Conservation (phyloP, 2,113 vertebrate genomes). For the Ranitomeya variabilis region DNA sequence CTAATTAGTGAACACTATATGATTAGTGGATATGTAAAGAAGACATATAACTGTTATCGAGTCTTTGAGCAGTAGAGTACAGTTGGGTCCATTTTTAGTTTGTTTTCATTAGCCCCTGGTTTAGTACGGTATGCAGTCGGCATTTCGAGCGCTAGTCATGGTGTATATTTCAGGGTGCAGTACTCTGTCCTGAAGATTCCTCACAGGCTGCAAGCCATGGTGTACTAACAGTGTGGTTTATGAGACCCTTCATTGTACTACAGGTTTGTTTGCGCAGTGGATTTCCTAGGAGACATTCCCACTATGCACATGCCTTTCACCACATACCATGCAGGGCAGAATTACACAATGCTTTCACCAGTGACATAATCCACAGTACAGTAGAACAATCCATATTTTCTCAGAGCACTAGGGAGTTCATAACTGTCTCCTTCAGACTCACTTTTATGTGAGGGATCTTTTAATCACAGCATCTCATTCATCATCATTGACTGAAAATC, state of each 20-base stretch:
- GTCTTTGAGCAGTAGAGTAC: not conserved
- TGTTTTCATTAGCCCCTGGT: not conserved
- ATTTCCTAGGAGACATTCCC: conserved; percentile 56
- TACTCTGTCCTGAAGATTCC: conserved; percentile 6
- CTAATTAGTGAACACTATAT: not conserved
- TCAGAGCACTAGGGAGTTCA: not conserved
- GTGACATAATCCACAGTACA: conserved; percentile 35
- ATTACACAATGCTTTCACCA: conserved; percentile 53
- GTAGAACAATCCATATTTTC: conserved; percentile 15
- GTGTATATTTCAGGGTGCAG: not conserved
- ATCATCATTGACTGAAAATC: not conserved
- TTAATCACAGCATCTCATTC: not conserved
- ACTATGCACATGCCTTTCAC: conserved; percentile 53
- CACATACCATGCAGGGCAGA: conserved; percentile 26
- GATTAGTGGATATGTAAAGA: no score
- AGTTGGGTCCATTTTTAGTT: not conserved
- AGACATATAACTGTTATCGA: conserved; percentile 56
- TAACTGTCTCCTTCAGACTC: conserved; percentile 12
- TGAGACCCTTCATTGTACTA: conserved; percentile 39
- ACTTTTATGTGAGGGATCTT: conserved; percentile 7
- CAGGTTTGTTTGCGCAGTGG: conserved; percentile 48
- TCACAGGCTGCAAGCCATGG: conserved; percentile 13
- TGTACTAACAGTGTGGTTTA: conserved; percentile 40
- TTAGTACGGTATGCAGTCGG: not conserved
- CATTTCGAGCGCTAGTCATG: conserved; percentile 5